Percentiles rank a stretch among this genome's conserved stretches.
Evolutionary conservation across 2,888 invertebrate species (phyloP).

Genomic region (Leucoptera coffeella): DNA sequence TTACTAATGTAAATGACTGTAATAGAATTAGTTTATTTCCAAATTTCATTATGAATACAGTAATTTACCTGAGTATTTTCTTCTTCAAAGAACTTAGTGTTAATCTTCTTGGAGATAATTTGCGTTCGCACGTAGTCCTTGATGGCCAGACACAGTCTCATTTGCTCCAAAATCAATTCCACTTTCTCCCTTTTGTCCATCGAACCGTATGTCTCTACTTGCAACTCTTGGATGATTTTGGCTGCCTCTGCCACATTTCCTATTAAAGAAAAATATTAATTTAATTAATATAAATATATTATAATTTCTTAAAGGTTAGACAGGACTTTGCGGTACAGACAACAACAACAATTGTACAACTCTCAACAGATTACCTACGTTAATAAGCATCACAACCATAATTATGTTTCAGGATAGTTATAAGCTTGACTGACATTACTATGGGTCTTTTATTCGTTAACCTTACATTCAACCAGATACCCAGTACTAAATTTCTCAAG

Average conservation of each 20-base stretch:
- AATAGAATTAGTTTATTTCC: background rate
- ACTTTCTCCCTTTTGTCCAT: constrained; percentile 98
- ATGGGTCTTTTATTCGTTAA: too few species aligned
- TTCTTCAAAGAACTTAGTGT: constrained; percentile 93
- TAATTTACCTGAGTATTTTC: constrained; percentile 55
- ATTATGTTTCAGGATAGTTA: too few species aligned
- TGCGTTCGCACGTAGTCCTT: constrained; percentile 96
- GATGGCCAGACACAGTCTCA: constrained; percentile 92
- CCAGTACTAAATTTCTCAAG: too few species aligned
- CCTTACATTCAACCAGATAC: too few species aligned
- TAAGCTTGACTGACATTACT: too few species aligned
- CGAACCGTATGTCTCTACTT: constrained; percentile 93
- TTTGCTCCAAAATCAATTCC: constrained; percentile 95
- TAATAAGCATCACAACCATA: too few species aligned
- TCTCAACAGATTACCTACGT: too few species aligned
- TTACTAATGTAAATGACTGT: background rate
- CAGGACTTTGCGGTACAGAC: too few species aligned
- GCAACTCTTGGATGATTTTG: constrained; percentile 90
- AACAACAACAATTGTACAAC: too few species aligned
- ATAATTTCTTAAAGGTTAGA: too few species aligned
- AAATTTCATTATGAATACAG: constrained; percentile 1
- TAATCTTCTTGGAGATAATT: constrained; percentile 98
- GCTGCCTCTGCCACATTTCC: constrained; percentile 88
- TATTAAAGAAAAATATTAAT: too few species aligned
- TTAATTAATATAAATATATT: too few species aligned